Evolutionary conservation across 37 sponge, comb jelly and placozoan species (phyloP).

Genomic region (Geodia barretti): DNA sequence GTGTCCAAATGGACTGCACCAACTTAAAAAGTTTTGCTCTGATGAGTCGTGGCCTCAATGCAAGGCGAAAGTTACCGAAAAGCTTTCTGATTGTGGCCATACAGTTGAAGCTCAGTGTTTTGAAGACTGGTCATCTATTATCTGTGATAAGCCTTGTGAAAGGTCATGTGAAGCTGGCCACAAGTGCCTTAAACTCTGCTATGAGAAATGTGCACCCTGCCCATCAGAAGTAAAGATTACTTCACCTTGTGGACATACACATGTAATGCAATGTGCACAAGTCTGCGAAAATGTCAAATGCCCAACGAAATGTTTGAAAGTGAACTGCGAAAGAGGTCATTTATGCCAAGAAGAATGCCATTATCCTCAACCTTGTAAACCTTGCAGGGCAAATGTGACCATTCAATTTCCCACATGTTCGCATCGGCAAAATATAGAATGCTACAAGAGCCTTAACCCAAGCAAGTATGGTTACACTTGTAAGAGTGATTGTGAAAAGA

Average conservation of each 20-base stretch:
- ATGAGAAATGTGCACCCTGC: slow-evolving; percentile 14
- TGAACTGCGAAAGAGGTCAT: slow-evolving; percentile 28
- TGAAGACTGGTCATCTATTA: slow-evolving; percentile 11
- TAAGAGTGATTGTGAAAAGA: slow-evolving; percentile 39
- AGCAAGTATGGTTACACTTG: not conserved
- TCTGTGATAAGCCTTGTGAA: slow-evolving; percentile 54
- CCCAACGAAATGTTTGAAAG: slow-evolving; percentile 21
- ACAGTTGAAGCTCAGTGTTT: slow-evolving; percentile 31
- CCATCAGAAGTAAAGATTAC: not conserved
- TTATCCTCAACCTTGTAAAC: not conserved
- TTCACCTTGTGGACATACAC: slow-evolving; percentile 57
- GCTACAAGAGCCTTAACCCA: not conserved
- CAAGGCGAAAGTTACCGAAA: slow-evolving; percentile 7
- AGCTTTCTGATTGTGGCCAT: slow-evolving; percentile 56
- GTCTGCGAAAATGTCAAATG: slow-evolving; percentile 15
- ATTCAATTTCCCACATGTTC: not conserved
- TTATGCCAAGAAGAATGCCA: not conserved
- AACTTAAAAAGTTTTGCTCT: not conserved
- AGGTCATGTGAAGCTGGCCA: not conserved
- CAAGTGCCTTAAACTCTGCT: slow-evolving; percentile 14
- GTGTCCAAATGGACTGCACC: not conserved
- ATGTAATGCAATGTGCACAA: slow-evolving; percentile 24
- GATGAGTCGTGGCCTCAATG: slow-evolving; percentile 1
- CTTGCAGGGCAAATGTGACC: not conserved
- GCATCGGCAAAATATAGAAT: not conserved